Percentiles rank a stretch among this genome's conserved stretches.
These are phyloP conservation scores for Osedax frankpressi DNA, from an alignment of 2,888 invertebrate genomes.

Conservation along the genomic window DNA sequence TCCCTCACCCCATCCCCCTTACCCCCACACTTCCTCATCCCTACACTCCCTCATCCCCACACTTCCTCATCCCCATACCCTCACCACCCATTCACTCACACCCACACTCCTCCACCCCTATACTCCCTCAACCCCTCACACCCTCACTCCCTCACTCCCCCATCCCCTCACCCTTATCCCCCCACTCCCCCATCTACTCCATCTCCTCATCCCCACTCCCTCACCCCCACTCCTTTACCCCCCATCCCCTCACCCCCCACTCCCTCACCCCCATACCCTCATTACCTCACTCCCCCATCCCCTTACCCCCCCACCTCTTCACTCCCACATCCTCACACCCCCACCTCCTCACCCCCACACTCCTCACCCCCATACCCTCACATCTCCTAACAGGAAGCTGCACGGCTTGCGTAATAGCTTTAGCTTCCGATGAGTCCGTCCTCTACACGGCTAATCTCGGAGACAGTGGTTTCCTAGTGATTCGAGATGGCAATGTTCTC, in stretches of 20 bases:
- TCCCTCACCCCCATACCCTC: neutral
- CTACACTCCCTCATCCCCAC: neutral
- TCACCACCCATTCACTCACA: no score
- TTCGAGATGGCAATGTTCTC: constrained; percentile 51
- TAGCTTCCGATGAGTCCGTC: constrained; percentile 75
- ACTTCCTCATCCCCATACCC: no score
- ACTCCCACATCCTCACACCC: neutral
- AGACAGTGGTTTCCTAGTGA: constrained; percentile 63
- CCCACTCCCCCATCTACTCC: neutral
- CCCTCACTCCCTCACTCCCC: no score
- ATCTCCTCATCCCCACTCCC: neutral
- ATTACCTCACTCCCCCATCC: neutral
- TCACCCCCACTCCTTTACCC: neutral
- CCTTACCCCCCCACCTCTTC: neutral
- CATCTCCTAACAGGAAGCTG: constrained; percentile 61
- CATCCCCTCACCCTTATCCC: no score
- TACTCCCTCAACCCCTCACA: neutral
- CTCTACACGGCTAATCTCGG: constrained; percentile 93
- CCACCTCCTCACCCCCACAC: neutral
- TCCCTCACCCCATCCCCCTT: no score
- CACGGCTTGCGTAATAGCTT: constrained; percentile 87
- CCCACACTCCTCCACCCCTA: no score
- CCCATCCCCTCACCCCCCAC: neutral
- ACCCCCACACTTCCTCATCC: no score
- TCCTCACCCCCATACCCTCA: neutral